Percentiles rank a stretch among this genome's conserved stretches.
phyloP scores from a whole-genome alignment of 1,140 invertebrate species.

The Chrysomallon squamiferum region DNA sequence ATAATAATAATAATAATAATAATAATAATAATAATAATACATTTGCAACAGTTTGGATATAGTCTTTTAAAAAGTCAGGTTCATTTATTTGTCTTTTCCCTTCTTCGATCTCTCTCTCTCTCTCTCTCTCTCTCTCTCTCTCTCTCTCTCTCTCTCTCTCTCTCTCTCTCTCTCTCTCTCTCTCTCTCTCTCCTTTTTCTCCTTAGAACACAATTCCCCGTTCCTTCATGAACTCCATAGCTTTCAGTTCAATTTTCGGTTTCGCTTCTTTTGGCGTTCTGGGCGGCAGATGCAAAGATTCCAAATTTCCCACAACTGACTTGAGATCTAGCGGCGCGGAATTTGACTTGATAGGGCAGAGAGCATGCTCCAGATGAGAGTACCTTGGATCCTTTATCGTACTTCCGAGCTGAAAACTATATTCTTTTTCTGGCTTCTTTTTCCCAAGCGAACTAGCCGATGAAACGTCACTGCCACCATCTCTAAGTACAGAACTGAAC shows the following conservation, averaged over 20 bases:
- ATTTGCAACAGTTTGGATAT: no score
- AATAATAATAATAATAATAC: no score
- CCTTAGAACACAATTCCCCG: constrained; percentile 17
- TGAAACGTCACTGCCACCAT: no score
- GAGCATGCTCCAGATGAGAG: constrained; percentile 11
- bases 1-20: no score
- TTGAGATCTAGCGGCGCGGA: background rate
- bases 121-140: no score
- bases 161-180: no score
- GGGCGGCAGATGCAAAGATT: constrained; percentile 20
- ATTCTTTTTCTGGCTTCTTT: background rate
- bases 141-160: no score
- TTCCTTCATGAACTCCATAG: constrained; percentile 20
- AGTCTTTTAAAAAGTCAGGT: no score
- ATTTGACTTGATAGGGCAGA: constrained; percentile 4
- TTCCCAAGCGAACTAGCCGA: background rate
- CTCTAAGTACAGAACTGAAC: background rate
- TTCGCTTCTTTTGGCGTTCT: constrained; percentile 6
- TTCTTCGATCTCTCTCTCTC: no score
- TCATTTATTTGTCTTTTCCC: no score
- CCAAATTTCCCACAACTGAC: constrained; percentile 18
- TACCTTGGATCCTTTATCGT: constrained; percentile 20
- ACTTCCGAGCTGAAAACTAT: constrained; percentile 2
- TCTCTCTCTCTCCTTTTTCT: no score
- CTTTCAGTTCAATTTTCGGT: constrained; percentile 24